Conservation (phyloP, 2,888 invertebrate genomes). For the Erebia epiphron region DNA sequence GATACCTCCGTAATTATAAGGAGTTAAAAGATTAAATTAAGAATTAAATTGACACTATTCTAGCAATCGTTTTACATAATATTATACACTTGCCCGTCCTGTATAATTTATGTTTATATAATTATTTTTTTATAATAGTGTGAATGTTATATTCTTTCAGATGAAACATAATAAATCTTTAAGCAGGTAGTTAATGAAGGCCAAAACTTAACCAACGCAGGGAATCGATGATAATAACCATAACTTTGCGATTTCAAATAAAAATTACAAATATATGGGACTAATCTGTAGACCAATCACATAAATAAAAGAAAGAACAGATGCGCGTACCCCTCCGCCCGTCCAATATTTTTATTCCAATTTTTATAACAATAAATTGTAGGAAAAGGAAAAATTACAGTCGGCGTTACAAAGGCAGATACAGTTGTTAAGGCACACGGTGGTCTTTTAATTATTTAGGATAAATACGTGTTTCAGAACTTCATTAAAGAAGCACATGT, state of each 20-base stretch:
- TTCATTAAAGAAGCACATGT: slow-evolving; percentile 60
- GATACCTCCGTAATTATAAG: too few relatives aligned
- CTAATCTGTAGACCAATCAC: slow-evolving; percentile 70
- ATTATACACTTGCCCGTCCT: too few relatives aligned
- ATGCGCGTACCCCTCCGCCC: slow-evolving; percentile 60
- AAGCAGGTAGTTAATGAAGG: slow-evolving; percentile 23
- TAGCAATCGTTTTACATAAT: too few relatives aligned
- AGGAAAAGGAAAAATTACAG: slow-evolving; percentile 57
- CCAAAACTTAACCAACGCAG: slow-evolving; percentile 45
- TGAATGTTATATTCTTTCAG: slow-evolving; percentile 13
- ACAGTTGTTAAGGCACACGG: slow-evolving; percentile 69
- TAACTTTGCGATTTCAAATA: slow-evolving; percentile 76
- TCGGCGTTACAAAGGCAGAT: slow-evolving; percentile 71
- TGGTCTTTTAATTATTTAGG: slow-evolving; percentile 72
- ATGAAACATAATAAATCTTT: slow-evolving; percentile 30
- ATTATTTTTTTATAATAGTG: neutral
- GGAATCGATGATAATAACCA: slow-evolving; percentile 61
- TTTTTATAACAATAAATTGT: slow-evolving; percentile 75
- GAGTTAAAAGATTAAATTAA: too few relatives aligned
- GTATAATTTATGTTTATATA: neutral
- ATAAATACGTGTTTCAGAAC: slow-evolving; percentile 70
- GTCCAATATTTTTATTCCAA: slow-evolving; percentile 62
- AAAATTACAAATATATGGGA: slow-evolving; percentile 62
- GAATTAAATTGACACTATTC: too few relatives aligned
- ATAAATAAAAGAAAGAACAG: slow-evolving; percentile 77